Base-by-base conservation (phyloP, 2,797 vertebrate species). In the Lophius americanus region DNA sequence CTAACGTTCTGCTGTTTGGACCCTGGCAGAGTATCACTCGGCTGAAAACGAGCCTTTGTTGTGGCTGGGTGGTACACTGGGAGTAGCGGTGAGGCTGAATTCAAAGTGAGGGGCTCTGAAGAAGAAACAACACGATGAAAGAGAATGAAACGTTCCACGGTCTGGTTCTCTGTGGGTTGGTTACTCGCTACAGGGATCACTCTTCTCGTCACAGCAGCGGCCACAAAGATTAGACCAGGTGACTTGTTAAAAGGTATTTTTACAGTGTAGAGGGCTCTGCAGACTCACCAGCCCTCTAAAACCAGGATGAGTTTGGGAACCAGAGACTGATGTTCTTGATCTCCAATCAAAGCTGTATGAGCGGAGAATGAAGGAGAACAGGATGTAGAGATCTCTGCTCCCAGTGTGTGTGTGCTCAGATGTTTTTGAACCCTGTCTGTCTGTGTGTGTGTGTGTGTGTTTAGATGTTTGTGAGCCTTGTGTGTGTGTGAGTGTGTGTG, bases 291-390 rank as follows among this genome's bases (percentile, higher is more conserved):
- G 12, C 35, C 38, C 38, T 6, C 36, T 6, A 13, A 8, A 50
- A 57, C 35, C 33, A 35, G 14, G 3, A 64, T 13, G 61, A 14
- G 51, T 35, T 36, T 43, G 9, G 7, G 43, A 70, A 44, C 59
- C 49, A 64, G 42, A 67, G 67, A 51, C 32, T 39, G 7, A 58
- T 46, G 32, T 32, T 39, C 49, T 62, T 9, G 59, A 52, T 64
- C 35, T 57, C 47, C 47, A 78, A 65, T 66, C 72, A 79, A 56
- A 50, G 50, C 60, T 67, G 70, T 48, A 54, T 47, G n/a, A 47
- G 57, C 62, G 35, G 46, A 41, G 39, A 60, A 38, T 12, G n/a
- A 60, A 64, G 76, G 79, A 62, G 60, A 75, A 82, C 58, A 13
- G 35, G 37, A 60, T 49, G 1, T 12, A 59, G 14, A 52, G 49